Percentiles rank a stretch among this genome's conserved stretches.
Conservation (phyloP, 2,888 invertebrate species). For the Chaetogeoica ovagalla region DNA sequence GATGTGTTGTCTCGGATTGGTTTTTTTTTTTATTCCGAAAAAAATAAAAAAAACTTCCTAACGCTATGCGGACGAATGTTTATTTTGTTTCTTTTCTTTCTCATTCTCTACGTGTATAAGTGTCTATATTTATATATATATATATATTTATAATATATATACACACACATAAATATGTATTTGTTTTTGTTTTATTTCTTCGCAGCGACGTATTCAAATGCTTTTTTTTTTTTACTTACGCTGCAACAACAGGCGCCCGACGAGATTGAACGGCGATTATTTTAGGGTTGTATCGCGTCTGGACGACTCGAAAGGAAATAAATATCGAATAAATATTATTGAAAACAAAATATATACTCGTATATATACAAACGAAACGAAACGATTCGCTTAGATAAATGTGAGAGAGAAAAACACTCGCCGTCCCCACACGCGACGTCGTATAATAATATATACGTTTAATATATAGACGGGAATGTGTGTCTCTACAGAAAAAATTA, state of each 20-base stretch:
- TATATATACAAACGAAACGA: too few relatives aligned
- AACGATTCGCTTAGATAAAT: too few relatives aligned
- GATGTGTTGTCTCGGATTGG: slow-evolving; percentile 38
- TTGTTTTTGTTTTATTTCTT: neutral
- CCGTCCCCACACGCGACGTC: too few relatives aligned
- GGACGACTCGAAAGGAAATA: neutral
- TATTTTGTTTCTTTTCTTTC: neutral
- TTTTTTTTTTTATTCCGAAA: neutral
- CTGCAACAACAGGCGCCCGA: slow-evolving; percentile 13
- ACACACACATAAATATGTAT: neutral
- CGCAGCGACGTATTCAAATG: neutral
- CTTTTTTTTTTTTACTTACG: slow-evolving; percentile 12
- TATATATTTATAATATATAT: too few relatives aligned
- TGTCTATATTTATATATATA: too few relatives aligned
- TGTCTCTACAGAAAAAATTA: too few relatives aligned
- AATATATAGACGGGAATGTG: too few relatives aligned
- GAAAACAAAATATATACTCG: too few relatives aligned
- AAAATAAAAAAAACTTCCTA: slow-evolving; percentile 1
- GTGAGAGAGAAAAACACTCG: too few relatives aligned
- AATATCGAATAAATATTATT: too few relatives aligned
- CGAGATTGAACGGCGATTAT: slow-evolving; percentile 28
- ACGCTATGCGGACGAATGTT: neutral
- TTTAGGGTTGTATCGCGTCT: slow-evolving; percentile 8
- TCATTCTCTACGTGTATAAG: neutral
- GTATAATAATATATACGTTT: too few relatives aligned